Conservation (phyloP, 2,113 vertebrate species). For the Dolichallabes microphthalmus region DNA sequence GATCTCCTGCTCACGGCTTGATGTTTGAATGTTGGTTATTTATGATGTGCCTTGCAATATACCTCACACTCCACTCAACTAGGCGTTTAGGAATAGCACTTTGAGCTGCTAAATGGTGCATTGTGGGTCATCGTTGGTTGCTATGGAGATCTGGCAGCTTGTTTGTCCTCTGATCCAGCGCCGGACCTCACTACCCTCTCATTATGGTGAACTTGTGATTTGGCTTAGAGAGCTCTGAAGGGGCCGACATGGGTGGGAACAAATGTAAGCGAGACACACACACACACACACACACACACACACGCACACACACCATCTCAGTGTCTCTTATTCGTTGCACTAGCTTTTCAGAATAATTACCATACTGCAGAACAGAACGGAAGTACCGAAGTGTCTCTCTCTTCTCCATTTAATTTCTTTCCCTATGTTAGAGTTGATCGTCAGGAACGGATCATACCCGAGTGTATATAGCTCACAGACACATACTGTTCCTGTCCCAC, state of each 20-base stretch:
- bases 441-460: not conserved
- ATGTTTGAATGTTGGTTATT: not conserved
- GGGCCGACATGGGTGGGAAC: slow-evolving; percentile 36
- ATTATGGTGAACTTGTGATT: slow-evolving; percentile 75
- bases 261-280: slow-evolving; percentile 50
- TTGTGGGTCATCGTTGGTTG: slow-evolving; percentile 75
- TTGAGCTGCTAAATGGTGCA: slow-evolving; percentile 56
- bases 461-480: slow-evolving; percentile 16
- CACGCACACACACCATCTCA: not conserved
- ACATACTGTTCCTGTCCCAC: slow-evolving; percentile 13
- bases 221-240: slow-evolving; percentile 67
- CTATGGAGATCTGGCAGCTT: slow-evolving; percentile 73
- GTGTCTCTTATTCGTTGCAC: slow-evolving; percentile 44
- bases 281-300: slow-evolving; percentile 6
- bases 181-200: slow-evolving; percentile 66
- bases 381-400: slow-evolving; percentile 6
- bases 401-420: not conserved
- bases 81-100: slow-evolving; percentile 27
- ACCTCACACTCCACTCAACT: not conserved
- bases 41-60: not conserved
- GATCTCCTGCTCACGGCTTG: not conserved
- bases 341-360: slow-evolving; percentile 54
- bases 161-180: slow-evolving; percentile 57
- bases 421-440: slow-evolving; percentile 15
- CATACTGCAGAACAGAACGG: slow-evolving; percentile 38